phyloP scores from a whole-genome alignment of 2,113 vertebrate species.

The Uria lomvia region DNA sequence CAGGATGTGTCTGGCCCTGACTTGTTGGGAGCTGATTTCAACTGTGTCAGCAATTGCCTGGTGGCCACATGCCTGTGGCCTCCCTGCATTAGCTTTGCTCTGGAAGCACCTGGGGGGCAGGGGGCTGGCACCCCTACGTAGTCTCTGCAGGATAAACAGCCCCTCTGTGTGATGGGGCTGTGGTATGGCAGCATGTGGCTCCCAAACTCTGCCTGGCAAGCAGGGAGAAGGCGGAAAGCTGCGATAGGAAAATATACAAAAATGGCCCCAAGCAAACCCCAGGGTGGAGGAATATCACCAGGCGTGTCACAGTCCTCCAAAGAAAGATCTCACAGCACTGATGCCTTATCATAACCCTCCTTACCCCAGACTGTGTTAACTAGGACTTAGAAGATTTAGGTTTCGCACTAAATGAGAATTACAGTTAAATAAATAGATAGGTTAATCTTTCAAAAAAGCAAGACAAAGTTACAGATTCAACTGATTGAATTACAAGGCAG shows the following conservation, averaged over 20 bases:
- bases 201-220: background rate
- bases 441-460: background rate
- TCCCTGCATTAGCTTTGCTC: background rate
- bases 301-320: background rate
- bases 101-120: no score
- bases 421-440: background rate
- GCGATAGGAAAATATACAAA: fast-evolving
- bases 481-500: background rate
- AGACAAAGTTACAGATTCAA: background rate
- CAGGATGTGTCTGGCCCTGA: background rate
- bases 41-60: background rate
- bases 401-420: background rate
- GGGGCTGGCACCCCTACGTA: background rate
- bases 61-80: fast-evolving
- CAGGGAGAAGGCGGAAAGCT: background rate
- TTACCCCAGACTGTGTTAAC: background rate
- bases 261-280: background rate
- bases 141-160: background rate
- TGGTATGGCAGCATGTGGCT: background rate
- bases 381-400: background rate
- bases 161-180: no score
- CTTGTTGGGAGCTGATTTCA: background rate
- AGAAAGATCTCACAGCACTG: background rate
- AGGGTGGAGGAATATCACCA: background rate
- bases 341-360: background rate